Base-by-base conservation (phyloP, 2,888 invertebrate genomes). In the Asteroscopus sphinx region DNA sequence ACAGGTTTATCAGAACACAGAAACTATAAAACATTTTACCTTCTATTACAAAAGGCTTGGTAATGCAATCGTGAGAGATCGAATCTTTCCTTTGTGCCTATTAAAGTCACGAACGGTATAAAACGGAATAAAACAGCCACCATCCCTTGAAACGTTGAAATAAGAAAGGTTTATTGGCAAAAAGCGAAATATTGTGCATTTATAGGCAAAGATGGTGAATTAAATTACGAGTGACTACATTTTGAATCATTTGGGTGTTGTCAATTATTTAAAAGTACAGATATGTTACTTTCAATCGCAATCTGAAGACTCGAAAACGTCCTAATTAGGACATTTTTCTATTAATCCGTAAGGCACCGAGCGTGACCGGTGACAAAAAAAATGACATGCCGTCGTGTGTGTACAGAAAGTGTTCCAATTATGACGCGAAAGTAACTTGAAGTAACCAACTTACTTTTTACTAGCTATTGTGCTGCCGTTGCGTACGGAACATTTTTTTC, bases 11-110 rank as follows among this genome's bases (percentile, higher is more conserved):
- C n/a, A n/a, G n/a, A n/a, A n/a, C n/a, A n/a, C n/a, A n/a, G n/a
- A n/a, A n/a, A n/a, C 25, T 25, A 4, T 4, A 25, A 25, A 25
- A 25, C 6, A 25, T 6, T 37, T 36, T 52, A 41, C 2, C 2
- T 25, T 13, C 9, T 1, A 2, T 9, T 28, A 21, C 12, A 32
- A 45, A 30, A 8, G 8, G 28, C 17, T n/a, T 12, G 13, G 21
- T 42, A 62, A 40, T 13, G 9, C 15, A 44, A 37, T 41, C 4
- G 6, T 16, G 48, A 28, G 0, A 11, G 35, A 37, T 33, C 13
- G 11, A 37, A 46, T 53, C 53, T 32, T 44, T n/a, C 21, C 36
- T 53, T 17, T 41, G 28, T 39, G 37, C 1, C 25, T 26, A 49
- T 48, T 45, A 42, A 25, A 32, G 26, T 6, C 6, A n/a, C 16